Percentiles rank a stretch among this genome's conserved stretches.
These are phyloP conservation scores for Automeris io DNA, from an alignment of 2,888 invertebrate genomes.

Conservation along the genomic window DNA sequence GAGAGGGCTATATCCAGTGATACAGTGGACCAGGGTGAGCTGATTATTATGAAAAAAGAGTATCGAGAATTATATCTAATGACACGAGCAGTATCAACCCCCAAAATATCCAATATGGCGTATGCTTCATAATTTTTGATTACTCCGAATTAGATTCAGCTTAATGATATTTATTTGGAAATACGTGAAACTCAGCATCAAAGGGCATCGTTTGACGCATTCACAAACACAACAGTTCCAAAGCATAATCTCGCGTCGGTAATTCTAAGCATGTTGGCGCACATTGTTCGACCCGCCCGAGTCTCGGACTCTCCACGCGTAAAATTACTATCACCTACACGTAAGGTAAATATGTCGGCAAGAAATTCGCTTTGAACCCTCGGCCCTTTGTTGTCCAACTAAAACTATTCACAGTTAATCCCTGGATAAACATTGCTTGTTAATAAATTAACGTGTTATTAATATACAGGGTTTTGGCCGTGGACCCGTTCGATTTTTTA, in stretches of 20 bases:
- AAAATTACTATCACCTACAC: constrained; percentile 75
- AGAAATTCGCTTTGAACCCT: constrained; percentile 77
- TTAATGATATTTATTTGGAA: too few relatives aligned
- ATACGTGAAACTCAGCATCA: too few relatives aligned
- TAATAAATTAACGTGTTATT: constrained; percentile 76
- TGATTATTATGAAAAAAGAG: too few relatives aligned
- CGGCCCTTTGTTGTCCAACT: constrained; percentile 75
- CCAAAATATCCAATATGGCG: too few relatives aligned
- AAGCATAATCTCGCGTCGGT: constrained; percentile 35
- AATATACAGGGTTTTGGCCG: constrained; percentile 71
- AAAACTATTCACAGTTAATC: constrained; percentile 77
- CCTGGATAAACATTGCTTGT: constrained; percentile 74
- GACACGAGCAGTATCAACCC: too few relatives aligned
- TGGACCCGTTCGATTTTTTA: constrained; percentile 58
- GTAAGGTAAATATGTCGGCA: constrained; percentile 76
- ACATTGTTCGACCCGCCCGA: constrained; percentile 46
- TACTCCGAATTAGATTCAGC: too few relatives aligned
- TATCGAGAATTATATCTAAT: too few relatives aligned
- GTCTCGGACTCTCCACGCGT: constrained; percentile 70
- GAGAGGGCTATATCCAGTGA: too few relatives aligned
- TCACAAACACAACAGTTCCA: constrained; percentile 37
- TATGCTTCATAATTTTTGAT: too few relatives aligned
- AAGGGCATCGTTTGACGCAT: constrained; percentile 28
- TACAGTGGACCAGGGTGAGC: too few relatives aligned
- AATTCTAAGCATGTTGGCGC: constrained; percentile 52